Conservation (phyloP, 2,113 vertebrate genomes). For the Cyprinodon brontotheroides region DNA sequence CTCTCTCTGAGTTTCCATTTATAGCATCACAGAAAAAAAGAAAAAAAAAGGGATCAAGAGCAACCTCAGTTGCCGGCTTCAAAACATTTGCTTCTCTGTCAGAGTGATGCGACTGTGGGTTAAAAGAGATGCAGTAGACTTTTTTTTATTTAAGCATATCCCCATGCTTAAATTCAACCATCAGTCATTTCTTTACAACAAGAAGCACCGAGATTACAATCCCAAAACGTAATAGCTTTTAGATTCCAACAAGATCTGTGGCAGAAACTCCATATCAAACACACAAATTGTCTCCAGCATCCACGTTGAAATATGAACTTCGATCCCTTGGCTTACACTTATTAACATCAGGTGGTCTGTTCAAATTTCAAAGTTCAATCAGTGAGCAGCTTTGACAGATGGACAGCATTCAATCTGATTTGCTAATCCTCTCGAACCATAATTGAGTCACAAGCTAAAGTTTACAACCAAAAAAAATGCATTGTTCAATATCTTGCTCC, state of each 20-base stretch:
- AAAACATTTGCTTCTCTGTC: slow-evolving; percentile 26
- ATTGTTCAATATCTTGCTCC: background rate
- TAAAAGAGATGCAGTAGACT: background rate
- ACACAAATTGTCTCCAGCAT: background rate
- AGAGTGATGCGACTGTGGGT: slow-evolving; percentile 21
- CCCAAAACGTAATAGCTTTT: background rate
- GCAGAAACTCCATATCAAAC: background rate
- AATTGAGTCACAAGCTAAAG: slow-evolving; percentile 49
- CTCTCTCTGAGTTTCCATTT: slow-evolving; percentile 37
- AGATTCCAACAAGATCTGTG: background rate
- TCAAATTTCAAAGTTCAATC: slow-evolving; percentile 45
- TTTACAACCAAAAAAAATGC: slow-evolving; percentile 12
- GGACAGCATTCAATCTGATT: slow-evolving; percentile 28
- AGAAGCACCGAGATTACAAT: background rate
- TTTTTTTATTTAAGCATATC: background rate
- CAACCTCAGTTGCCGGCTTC: slow-evolving; percentile 15
- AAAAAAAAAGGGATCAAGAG: slow-evolving; percentile 50
- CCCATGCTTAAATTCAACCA: background rate
- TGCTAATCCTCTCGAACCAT: slow-evolving; percentile 45
- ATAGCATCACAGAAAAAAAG: slow-evolving; percentile 30
- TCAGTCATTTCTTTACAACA: background rate
- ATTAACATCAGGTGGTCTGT: slow-evolving; percentile 1
- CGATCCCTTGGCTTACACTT: slow-evolving; percentile 8
- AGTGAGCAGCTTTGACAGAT: slow-evolving; percentile 44
- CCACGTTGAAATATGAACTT: slow-evolving; percentile 22